Evolutionary conservation across 2,113 vertebrate genomes (phyloP), one percentile per base, ranked within the genome.

Genomic region (Bos indicus): DNA sequence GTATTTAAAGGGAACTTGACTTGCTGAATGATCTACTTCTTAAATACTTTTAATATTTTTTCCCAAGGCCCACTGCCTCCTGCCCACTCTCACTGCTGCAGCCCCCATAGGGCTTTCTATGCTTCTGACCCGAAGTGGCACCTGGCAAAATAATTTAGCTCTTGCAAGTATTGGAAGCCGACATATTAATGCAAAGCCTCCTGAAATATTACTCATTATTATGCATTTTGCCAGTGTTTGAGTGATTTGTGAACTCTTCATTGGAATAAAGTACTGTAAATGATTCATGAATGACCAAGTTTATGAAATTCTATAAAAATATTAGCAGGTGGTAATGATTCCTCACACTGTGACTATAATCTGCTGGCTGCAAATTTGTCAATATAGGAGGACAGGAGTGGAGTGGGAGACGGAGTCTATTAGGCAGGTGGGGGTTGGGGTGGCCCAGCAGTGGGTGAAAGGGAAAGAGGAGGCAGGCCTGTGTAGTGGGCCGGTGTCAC

Each of bases 231-330:
- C 97, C 96, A 97, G 95, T 84, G 82, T 98, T 57, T 82, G 54
- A 89, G 90, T 97, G 91, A 89, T 98, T 98, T 97, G 88, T 93
- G 93, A 97, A 71, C 71, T 96, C 64, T 96, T 98, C 94, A 97
- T 90, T 98, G 25, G 91, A 98, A 98, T 97, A 88, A 97, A 90
- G 91, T 97, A 97, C 98, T 97, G 98, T 92, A 96, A 98, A 91
- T 97, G 97, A 96, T 97, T 98, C 78, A 97, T 97, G 98, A 98
- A 95, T 93, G 60, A 86, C 92, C 94, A 97, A 97, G 88, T 94
- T 86, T 95, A 94, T 97, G 77, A 98, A 98, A 98, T 97, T 98
- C 96, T 94, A 98, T 97, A 93, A 98, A 98, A 98, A 98, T 97
- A 97, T 97, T 96, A 93, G 97, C 94, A 59, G 97, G 94, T 21